Conservation (phyloP, 2,797 vertebrate genomes). For the Tapirus indicus region DNA sequence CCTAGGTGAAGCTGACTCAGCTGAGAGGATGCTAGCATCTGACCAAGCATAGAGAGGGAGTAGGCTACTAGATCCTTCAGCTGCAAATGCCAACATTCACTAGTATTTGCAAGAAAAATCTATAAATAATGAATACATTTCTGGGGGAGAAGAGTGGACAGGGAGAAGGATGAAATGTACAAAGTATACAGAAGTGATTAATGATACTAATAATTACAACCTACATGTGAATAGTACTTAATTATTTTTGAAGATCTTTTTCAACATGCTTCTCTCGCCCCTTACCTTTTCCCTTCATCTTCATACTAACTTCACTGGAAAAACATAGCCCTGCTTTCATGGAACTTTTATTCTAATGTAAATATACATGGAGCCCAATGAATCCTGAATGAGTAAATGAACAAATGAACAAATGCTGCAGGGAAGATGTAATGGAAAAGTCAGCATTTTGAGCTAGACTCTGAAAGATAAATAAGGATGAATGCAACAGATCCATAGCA, state of each 20-base stretch:
- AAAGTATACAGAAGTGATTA: neutral
- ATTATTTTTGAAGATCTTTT: neutral
- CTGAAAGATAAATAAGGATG: neutral
- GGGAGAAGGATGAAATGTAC: neutral
- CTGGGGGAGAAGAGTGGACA: too few species aligned
- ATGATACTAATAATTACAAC: neutral
- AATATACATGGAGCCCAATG: neutral
- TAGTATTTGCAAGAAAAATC: neutral
- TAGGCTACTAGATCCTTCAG: neutral
- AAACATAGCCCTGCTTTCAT: neutral
- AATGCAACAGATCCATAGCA: neutral
- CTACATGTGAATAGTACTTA: neutral
- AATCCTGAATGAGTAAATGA: neutral
- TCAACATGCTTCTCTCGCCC: neutral
- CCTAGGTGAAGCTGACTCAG: neutral
- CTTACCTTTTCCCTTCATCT: neutral
- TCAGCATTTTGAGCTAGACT: neutral
- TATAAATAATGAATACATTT: neutral
- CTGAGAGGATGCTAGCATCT: too few species aligned
- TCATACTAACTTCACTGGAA: neutral
- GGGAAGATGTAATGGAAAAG: neutral
- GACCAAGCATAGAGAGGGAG: neutral
- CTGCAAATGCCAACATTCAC: neutral
- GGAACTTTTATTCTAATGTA: neutral
- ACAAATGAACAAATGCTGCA: neutral